Conservation (phyloP, 1,140 invertebrate genomes). For the Adoxophyes honmai region DNA sequence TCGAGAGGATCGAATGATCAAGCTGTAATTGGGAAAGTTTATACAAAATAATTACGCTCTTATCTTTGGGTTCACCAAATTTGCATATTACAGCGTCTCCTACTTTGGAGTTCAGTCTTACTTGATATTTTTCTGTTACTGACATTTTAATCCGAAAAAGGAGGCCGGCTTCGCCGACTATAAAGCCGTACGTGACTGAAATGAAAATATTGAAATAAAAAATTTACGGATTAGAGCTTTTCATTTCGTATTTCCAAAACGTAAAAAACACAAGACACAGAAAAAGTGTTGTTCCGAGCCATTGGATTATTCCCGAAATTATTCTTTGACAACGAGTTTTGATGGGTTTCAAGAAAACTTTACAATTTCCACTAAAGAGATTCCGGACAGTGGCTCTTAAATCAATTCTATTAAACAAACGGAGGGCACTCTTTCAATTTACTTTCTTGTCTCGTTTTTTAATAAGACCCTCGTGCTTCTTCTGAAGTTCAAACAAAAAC, state of each 20-base stretch:
- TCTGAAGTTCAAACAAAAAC: conserved; percentile 48
- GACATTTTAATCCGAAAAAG: conserved; percentile 60
- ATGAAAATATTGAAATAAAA: conserved; percentile 36
- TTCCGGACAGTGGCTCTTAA: conserved; percentile 1
- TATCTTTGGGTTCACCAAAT: background rate
- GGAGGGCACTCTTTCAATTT: conserved; percentile 36
- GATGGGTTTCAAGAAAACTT: too few species aligned
- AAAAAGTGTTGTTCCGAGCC: too few species aligned
- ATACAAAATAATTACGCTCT: background rate
- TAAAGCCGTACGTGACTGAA: conserved; percentile 55
- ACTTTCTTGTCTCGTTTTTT: conserved; percentile 31
- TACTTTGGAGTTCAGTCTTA: conserved; percentile 20
- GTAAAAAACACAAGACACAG: too few species aligned
- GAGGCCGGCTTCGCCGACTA: conserved; percentile 41
- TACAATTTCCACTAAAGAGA: too few species aligned
- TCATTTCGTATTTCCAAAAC: background rate
- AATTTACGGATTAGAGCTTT: background rate
- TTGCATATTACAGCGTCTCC: conserved; percentile 1
- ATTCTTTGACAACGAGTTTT: too few species aligned
- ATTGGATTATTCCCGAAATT: too few species aligned
- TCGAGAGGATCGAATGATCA: background rate
- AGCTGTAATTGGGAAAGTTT: background rate
- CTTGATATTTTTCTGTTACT: conserved; percentile 52
- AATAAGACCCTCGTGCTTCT: conserved; percentile 36
- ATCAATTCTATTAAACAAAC: conserved; percentile 22